phyloP scores from a whole-genome alignment of 2,113 vertebrate genomes.

The Oxyruncus cristatus region DNA sequence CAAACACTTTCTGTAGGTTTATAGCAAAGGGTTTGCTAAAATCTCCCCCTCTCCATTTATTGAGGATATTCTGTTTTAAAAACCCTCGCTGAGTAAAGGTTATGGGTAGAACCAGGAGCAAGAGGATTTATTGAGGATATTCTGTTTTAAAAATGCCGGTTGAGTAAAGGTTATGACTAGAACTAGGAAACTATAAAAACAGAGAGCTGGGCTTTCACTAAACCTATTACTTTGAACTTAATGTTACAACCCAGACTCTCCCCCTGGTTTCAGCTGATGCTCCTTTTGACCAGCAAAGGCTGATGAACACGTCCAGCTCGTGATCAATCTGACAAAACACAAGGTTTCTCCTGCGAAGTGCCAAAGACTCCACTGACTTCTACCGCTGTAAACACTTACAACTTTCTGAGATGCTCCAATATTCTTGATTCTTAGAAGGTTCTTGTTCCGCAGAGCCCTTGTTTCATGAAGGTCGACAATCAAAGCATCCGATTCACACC shows the following conservation, averaged over 20 bases:
- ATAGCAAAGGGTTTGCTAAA: background rate
- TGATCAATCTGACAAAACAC: background rate
- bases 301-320: background rate
- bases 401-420: background rate
- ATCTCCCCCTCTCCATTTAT: background rate
- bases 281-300: background rate
- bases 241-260: background rate
- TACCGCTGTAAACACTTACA: background rate
- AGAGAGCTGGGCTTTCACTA: background rate
- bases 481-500: background rate
- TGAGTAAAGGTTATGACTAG: background rate
- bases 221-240: background rate
- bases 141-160: background rate
- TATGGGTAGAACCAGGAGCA: background rate
- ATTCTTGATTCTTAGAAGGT: background rate
- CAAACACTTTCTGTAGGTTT: background rate
- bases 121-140: background rate
- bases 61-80: background rate
- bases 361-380: background rate
- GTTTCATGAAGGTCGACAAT: background rate
- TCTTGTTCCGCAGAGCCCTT: background rate
- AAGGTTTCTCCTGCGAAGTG: background rate
- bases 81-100: background rate
- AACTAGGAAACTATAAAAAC: background rate
- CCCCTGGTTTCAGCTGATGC: background rate